Conservation (phyloP, 2,797 vertebrate species). For the Siniperca undulata region DNA sequence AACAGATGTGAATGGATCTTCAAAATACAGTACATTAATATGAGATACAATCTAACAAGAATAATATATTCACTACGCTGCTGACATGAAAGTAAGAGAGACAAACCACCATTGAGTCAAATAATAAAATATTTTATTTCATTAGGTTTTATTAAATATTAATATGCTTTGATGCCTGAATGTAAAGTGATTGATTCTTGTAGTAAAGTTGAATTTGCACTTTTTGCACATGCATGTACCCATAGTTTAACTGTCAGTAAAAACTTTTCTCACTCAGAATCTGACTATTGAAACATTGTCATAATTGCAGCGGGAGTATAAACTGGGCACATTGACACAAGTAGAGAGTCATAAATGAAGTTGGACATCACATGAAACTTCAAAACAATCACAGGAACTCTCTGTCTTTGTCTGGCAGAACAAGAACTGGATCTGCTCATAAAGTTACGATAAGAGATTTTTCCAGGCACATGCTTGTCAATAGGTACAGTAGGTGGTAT, state of each 20-base stretch:
- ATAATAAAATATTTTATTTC: neutral
- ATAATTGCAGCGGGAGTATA: neutral
- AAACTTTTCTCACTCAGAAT: neutral
- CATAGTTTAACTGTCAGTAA: neutral
- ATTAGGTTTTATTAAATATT: neutral
- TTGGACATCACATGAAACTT: slow-evolving; percentile 3
- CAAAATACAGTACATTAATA: slow-evolving; percentile 36
- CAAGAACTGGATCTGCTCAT: slow-evolving; percentile 13
- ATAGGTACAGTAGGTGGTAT: neutral
- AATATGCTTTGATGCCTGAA: neutral
- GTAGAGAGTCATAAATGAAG: neutral
- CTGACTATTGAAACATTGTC: neutral
- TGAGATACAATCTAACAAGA: slow-evolving; percentile 28
- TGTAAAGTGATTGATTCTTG: neutral
- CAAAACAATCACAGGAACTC: slow-evolving; percentile 7
- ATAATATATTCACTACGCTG: slow-evolving; percentile 9
- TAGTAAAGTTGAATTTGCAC: neutral
- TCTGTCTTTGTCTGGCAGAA: slow-evolving; percentile 1
- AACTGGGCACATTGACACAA: neutral
- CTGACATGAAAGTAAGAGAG: slow-evolving; percentile 3
- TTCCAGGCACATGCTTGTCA: slow-evolving; percentile 15
- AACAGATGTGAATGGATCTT: slow-evolving; percentile 59
- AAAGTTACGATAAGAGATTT: neutral
- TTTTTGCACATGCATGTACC: neutral
- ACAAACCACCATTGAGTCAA: neutral